phyloP scores from a whole-genome alignment of 2,113 vertebrate genomes.

The Tychaedon coryphoeus region DNA sequence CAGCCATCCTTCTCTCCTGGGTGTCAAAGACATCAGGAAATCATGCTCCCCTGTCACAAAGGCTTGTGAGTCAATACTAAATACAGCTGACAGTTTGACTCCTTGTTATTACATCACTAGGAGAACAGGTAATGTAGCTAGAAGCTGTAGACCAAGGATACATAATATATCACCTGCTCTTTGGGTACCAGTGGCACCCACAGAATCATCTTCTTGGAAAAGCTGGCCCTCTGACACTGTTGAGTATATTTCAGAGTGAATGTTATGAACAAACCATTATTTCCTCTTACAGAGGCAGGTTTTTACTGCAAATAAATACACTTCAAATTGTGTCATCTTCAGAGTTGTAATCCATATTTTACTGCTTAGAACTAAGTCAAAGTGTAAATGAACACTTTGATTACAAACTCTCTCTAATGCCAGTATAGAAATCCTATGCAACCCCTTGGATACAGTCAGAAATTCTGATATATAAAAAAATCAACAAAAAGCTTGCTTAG shows the following conservation, averaged over 20 bases:
- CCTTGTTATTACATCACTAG: neutral
- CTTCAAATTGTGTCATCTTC: neutral
- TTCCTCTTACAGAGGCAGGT: neutral
- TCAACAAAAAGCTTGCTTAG: neutral
- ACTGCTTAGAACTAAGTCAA: neutral
- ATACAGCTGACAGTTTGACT: neutral
- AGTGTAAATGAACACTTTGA: neutral
- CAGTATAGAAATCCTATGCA: neutral
- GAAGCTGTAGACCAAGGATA: neutral
- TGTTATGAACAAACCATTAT: neutral
- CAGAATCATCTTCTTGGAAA: neutral
- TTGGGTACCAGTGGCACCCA: neutral
- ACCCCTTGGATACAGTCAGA: neutral
- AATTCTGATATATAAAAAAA: neutral
- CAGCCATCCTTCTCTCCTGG: neutral
- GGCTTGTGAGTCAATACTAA: neutral
- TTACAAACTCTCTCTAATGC: neutral
- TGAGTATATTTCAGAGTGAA: neutral
- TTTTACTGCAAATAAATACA: constrained; percentile 1
- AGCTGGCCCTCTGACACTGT: neutral
- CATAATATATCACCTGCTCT: neutral
- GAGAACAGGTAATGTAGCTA: neutral
- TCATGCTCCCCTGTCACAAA: neutral
- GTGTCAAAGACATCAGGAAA: neutral
- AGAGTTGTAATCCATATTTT: neutral